Conservation (phyloP, 2,113 vertebrate genomes). For the Apaloderma vittatum region DNA sequence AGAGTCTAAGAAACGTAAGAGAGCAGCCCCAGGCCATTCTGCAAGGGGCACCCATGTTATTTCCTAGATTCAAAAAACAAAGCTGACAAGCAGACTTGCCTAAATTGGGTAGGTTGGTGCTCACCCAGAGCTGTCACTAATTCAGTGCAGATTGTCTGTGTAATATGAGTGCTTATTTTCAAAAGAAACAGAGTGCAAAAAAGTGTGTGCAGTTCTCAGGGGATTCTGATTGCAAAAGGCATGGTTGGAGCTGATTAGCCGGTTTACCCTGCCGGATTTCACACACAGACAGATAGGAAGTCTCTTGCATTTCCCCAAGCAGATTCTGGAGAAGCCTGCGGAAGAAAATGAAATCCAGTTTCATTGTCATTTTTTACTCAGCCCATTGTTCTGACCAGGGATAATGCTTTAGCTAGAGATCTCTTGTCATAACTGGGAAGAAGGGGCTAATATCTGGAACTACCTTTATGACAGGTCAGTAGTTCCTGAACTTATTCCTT, state of each 20-base stretch:
- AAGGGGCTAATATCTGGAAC: not conserved
- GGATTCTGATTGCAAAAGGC: conserved; percentile 23
- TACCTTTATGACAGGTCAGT: not conserved
- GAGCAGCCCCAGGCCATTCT: not conserved
- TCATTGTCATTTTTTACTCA: not conserved
- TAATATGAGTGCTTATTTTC: conserved; percentile 27
- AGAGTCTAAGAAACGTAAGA: not conserved
- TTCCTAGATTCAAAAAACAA: conserved; percentile 19
- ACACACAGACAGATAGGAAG: not conserved
- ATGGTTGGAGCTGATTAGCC: conserved; percentile 45
- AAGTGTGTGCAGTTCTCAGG: conserved; percentile 7
- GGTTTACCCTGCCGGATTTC: conserved; percentile 30
- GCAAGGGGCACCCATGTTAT: not conserved
- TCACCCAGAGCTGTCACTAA: not conserved
- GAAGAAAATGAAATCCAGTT: not conserved
- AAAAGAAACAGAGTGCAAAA: conserved; percentile 35
- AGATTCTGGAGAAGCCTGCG: not conserved
- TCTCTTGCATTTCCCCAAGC: not conserved
- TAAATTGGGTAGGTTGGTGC: not conserved
- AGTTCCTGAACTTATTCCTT: not conserved
- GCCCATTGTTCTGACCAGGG: not conserved
- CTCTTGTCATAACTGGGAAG: not conserved
- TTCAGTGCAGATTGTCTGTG: conserved; percentile 2
- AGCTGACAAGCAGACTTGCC: conserved; percentile 16
- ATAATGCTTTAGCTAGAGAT: not conserved